Evolutionary conservation across 2,113 vertebrate genomes (phyloP).

Genomic region (Lota lota): DNA sequence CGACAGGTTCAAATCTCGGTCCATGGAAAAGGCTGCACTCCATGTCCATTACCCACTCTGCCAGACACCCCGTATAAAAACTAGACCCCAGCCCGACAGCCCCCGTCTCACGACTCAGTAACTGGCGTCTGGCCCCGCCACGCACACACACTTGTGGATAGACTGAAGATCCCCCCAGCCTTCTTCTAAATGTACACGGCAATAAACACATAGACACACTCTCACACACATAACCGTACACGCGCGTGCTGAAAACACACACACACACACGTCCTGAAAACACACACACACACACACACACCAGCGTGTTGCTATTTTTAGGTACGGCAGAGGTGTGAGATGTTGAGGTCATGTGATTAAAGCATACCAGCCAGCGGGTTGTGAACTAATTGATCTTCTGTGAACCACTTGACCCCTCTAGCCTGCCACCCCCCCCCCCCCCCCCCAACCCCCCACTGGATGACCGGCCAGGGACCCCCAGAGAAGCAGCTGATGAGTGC

Average conservation of each 20-base stretch:
- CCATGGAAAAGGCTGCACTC: too few species aligned
- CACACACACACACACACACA: conserved; percentile 8
- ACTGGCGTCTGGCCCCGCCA: too few species aligned
- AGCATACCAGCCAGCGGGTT: conserved; percentile 51
- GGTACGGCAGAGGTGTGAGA: conserved; percentile 32
- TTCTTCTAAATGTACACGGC: conserved; percentile 56
- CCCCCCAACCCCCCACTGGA: conserved; percentile 28
- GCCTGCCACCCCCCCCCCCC: background rate
- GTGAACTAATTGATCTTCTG: conserved; percentile 58
- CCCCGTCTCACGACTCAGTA: too few species aligned
- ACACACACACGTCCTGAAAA: background rate
- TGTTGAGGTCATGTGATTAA: conserved; percentile 51
- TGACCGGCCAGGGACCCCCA: conserved; percentile 54
- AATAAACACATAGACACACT: conserved; percentile 8
- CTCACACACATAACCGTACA: too few species aligned
- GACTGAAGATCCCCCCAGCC: conserved; percentile 28
- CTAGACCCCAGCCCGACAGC: too few species aligned
- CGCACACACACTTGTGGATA: too few species aligned
- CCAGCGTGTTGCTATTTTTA: conserved; percentile 57
- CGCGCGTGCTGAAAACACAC: too few species aligned
- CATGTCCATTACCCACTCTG: too few species aligned
- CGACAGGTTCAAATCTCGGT: too few species aligned
- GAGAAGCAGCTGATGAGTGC: conserved; percentile 52
- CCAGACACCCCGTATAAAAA: too few species aligned
- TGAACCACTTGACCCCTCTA: conserved; percentile 59